Conservation (phyloP, 2,797 vertebrate species). For the Cephalopachus bancanus region DNA sequence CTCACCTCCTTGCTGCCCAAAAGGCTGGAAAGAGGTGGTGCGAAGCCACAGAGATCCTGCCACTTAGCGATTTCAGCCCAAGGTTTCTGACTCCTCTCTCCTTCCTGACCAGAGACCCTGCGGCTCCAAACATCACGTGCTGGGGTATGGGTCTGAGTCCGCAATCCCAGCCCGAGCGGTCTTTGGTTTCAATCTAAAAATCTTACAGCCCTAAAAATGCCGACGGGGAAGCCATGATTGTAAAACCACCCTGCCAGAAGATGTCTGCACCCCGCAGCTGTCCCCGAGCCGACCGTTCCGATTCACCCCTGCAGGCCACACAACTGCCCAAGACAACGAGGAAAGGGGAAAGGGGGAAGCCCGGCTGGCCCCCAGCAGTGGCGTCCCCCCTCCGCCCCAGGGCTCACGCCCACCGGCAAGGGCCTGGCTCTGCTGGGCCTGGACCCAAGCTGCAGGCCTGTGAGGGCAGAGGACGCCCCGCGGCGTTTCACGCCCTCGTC, state of each 20-base stretch:
- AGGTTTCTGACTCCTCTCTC: background rate
- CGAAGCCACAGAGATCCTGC: background rate
- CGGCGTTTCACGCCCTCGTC: constrained; percentile 70
- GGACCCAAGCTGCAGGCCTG: background rate
- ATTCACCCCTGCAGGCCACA: background rate
- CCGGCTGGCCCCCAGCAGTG: fast-evolving
- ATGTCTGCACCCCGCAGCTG: background rate
- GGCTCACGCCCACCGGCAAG: too few species aligned
- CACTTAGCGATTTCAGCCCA: background rate
- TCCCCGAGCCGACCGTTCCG: background rate
- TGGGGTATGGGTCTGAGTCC: background rate
- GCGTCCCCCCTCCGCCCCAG: fast-evolving
- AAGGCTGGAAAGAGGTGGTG: background rate
- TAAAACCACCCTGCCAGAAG: background rate
- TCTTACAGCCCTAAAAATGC: background rate
- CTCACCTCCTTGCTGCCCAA: background rate
- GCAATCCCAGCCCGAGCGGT: background rate
- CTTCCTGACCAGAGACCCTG: background rate
- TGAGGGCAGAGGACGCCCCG: background rate
- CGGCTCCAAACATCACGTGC: background rate
- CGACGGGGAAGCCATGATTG: background rate
- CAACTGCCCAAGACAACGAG: fast-evolving
- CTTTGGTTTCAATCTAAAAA: background rate
- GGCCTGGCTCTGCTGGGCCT: background rate
- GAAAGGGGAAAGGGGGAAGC: fast-evolving